Base-by-base conservation (phyloP, 2,888 invertebrate species). In the Rhabditoides inermis region DNA sequence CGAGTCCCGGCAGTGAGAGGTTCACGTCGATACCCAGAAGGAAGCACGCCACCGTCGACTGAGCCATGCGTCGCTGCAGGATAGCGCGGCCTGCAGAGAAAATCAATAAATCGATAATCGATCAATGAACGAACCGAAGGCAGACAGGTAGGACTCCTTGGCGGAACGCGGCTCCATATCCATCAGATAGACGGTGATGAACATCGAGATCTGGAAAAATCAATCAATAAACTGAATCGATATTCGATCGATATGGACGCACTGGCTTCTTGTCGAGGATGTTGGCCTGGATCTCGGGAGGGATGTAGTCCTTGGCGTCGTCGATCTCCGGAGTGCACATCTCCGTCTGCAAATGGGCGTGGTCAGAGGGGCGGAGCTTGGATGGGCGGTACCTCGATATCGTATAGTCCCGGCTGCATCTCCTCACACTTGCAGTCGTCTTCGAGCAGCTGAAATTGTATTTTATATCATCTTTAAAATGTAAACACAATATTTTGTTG, bases 121-220 rank as follows among this genome's bases (percentile, higher is more conserved):
- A 2, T 75, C 61, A 47, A 74, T 72, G 15, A 71, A 74, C 46
- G 63, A 69, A 56, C 74, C 74, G 56, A 74, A 75, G 2, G 74
- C 72, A 4, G 74, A 74, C n/a, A 75, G 54, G 47, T 75, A 74
- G 3, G 68, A 68, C 58, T 75, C 74, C 48, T 63, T 65, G 0
- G 73, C 64, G 4, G 61, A 61, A 56, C 70, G 55, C 36, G 71
- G 70, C 45, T 72, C 70, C 69, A 74, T 59, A 54, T 74, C 74
- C 74, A 74, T 74, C 48, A 74, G 51, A 51, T 74, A 74, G 7
- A 74, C 74, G 12, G 74, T 74, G 50, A 74, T 74, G 58, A 74
- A 74, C 74, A 74, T 74, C 18, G 74, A 73, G 53, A 73, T 73
- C 73, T 73, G 45, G n/a, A n/a, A n/a, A n/a, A n/a, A n/a, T n/a